These are phyloP conservation scores for Lucinisca nassula DNA, from an alignment of 2,888 invertebrate species.

Conservation along the genomic window DNA sequence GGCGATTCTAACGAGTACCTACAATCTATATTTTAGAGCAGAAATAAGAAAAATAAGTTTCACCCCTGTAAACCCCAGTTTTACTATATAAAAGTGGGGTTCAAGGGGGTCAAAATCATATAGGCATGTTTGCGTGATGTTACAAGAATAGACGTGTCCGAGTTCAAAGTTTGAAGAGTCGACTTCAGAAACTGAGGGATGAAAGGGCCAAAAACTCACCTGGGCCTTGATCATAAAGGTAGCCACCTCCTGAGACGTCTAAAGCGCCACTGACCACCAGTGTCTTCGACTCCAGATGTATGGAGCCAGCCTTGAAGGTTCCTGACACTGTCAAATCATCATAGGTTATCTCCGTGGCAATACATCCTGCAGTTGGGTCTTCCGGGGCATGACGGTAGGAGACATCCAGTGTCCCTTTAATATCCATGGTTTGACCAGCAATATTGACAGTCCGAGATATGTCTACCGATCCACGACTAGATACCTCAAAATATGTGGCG, in stretches of 20 bases:
- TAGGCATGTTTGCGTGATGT: too few relatives aligned
- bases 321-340: constrained; percentile 65
- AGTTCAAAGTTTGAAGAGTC: too few relatives aligned
- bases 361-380: constrained; percentile 40
- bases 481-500: constrained; percentile 44
- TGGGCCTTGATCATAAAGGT: constrained; percentile 70
- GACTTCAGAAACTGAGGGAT: too few relatives aligned
- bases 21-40: too few relatives aligned
- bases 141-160: too few relatives aligned
- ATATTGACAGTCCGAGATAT: constrained; percentile 39
- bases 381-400: constrained; percentile 66
- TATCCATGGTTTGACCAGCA: not conserved
- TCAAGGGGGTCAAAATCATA: too few relatives aligned
- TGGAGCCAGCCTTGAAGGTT: constrained; percentile 72
- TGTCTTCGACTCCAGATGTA: constrained; percentile 36
- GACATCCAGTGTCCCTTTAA: constrained; percentile 55
- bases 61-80: too few relatives aligned
- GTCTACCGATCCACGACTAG: constrained; percentile 54
- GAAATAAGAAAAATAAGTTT: too few relatives aligned
- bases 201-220: too few relatives aligned
- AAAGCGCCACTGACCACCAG: constrained; percentile 63
- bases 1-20: too few relatives aligned
- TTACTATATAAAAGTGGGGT: too few relatives aligned
- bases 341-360: constrained; percentile 52
- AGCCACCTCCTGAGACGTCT: constrained; percentile 74